These are phyloP conservation scores for Oryzias dopingdopingensis DNA, from an alignment of 2,797 vertebrate genomes.

Conservation along the genomic window DNA sequence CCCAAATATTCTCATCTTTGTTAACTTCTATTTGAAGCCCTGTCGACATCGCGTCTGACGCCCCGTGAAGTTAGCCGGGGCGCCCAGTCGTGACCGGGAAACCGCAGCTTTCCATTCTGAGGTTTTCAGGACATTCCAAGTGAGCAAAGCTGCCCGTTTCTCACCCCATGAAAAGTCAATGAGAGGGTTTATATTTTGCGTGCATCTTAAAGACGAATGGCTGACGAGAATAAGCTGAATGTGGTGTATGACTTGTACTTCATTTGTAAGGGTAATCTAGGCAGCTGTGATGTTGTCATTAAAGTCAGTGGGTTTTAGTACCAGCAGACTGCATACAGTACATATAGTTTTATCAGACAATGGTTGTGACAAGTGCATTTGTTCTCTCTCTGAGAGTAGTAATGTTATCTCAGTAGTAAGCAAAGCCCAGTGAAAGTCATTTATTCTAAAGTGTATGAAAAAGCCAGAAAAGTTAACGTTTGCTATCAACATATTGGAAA, in stretches of 20 bases:
- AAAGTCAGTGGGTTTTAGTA: constrained; percentile 73
- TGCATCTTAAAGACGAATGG: constrained; percentile 65
- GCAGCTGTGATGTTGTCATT: constrained; percentile 77
- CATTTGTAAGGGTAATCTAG: constrained; percentile 74
- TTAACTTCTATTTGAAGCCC: constrained; percentile 24
- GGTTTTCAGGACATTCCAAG: constrained; percentile 60
- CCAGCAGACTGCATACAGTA: constrained; percentile 71
- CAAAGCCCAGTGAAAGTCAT: constrained; percentile 74
- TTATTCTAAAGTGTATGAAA: constrained; percentile 76
- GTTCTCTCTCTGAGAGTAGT: constrained; percentile 74
- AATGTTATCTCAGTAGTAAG: constrained; percentile 74
- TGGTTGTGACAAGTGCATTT: constrained; percentile 80
- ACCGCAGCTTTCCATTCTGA: constrained; percentile 40
- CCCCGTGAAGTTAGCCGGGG: constrained; percentile 27
- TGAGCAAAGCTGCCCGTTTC: constrained; percentile 45
- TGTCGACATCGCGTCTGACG: constrained; percentile 13
- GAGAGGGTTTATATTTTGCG: constrained; percentile 43
- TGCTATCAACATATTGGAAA: constrained; percentile 77
- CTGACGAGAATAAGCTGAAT: constrained; percentile 69
- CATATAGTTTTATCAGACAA: constrained; percentile 73
- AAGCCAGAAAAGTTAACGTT: constrained; percentile 73
- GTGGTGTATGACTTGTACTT: constrained; percentile 73
- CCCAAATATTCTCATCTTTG: constrained; percentile 34
- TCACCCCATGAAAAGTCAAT: constrained; percentile 31
- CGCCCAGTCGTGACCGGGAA: constrained; percentile 17